These are phyloP conservation scores for Anneissia japonica DNA, from an alignment of 35 echinoderm and acorn worm genomes.

Conservation along the genomic window DNA sequence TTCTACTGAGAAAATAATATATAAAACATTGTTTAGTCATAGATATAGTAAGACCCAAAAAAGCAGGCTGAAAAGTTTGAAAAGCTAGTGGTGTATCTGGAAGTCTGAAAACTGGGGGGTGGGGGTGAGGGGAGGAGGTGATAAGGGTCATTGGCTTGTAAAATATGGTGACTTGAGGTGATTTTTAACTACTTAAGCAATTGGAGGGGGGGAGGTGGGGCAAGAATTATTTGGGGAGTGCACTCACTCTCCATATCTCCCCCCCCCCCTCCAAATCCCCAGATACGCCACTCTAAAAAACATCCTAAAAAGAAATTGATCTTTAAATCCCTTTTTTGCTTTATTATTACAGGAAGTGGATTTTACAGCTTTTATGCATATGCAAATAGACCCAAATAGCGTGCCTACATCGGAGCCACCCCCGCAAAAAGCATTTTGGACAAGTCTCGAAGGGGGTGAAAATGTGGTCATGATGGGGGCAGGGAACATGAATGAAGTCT, in stretches of 20 bases:
- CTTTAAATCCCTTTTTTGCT: neutral
- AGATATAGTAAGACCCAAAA: too few relatives aligned
- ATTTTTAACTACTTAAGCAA: too few relatives aligned
- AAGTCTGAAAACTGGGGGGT: too few relatives aligned
- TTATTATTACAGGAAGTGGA: slow-evolving; percentile 46
- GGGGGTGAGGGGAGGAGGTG: too few relatives aligned
- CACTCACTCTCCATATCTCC: neutral
- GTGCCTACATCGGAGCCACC: slow-evolving; percentile 36
- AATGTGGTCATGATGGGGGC: slow-evolving; percentile 65
- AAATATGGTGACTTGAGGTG: too few relatives aligned
- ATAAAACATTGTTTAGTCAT: too few relatives aligned
- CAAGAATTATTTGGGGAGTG: too few relatives aligned
- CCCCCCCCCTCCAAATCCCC: neutral
- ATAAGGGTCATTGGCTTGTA: too few relatives aligned
- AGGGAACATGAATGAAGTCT: slow-evolving; percentile 45
- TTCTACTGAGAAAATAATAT: too few relatives aligned
- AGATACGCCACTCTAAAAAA: neutral
- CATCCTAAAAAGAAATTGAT: neutral
- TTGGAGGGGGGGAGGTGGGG: too few relatives aligned
- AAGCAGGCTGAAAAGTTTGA: too few relatives aligned
- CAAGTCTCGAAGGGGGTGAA: slow-evolving; percentile 80
- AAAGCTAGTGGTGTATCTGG: too few relatives aligned
- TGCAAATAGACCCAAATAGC: slow-evolving; percentile 42
- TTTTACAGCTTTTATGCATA: slow-evolving; percentile 74
- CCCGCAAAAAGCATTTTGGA: slow-evolving; percentile 66